Conservation (phyloP, 2,888 invertebrate genomes). For the Spilarctia lutea region DNA sequence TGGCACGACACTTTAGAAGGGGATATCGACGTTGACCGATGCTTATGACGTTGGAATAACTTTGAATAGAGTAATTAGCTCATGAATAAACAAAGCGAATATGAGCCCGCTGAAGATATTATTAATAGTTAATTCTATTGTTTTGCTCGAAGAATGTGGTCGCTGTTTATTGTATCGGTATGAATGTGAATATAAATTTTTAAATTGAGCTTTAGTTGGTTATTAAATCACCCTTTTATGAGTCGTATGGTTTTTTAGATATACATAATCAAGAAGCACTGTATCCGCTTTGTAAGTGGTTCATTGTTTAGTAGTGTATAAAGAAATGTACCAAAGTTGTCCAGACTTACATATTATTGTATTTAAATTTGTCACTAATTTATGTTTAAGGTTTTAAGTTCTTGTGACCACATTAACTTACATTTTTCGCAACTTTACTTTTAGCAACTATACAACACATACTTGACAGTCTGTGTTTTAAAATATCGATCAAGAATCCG, state of each 20-base stretch:
- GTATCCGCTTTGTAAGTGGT: conserved; percentile 35
- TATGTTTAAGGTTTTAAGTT: background rate
- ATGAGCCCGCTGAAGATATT: conserved; percentile 64
- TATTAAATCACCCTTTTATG: conserved; percentile 32
- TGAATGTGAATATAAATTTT: conserved; percentile 34
- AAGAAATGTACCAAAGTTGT: background rate
- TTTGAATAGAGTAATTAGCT: conserved; percentile 84
- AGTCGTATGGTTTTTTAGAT: conserved; percentile 36
- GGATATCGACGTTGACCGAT: conserved; percentile 81
- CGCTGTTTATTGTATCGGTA: conserved; percentile 61
- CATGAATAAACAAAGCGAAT: conserved; percentile 77
- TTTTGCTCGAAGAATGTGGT: conserved; percentile 58
- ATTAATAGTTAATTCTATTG: conserved; percentile 70
- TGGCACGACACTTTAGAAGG: conserved; percentile 73
- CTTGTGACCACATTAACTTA: background rate
- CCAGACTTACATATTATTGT: background rate
- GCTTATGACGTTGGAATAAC: conserved; percentile 84
- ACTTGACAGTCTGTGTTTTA: too few species aligned
- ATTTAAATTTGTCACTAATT: background rate
- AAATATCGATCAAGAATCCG: background rate
- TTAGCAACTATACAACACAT: too few species aligned
- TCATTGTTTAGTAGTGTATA: conserved; percentile 40
- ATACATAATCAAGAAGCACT: conserved; percentile 34
- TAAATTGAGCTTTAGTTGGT: conserved; percentile 28
- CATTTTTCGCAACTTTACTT: background rate